These are phyloP conservation scores for Drosophila longiperda DNA, from an alignment of 2,888 invertebrate species.

Conservation along the genomic window DNA sequence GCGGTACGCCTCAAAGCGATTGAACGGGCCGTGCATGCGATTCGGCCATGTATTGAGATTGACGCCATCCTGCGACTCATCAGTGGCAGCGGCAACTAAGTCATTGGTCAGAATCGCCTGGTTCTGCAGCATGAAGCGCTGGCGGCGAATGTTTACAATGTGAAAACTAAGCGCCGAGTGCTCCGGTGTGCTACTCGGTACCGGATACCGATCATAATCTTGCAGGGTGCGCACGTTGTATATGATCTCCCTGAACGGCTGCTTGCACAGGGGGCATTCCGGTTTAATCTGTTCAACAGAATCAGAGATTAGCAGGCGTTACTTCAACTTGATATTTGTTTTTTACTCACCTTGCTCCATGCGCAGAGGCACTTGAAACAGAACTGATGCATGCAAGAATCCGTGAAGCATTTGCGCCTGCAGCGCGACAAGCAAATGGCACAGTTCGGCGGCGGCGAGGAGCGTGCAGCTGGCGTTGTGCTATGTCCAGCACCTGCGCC, in stretches of 20 bases:
- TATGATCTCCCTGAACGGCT: conserved; percentile 95
- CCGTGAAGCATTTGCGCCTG: conserved; percentile 95
- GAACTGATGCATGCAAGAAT: conserved; percentile 96
- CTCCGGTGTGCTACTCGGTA: conserved; percentile 81
- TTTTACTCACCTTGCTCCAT: conserved; percentile 92
- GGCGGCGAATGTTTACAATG: conserved; percentile 58
- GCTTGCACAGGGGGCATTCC: conserved; percentile 97
- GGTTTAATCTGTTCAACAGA: conserved; percentile 90
- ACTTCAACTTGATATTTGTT: neutral
- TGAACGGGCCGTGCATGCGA: conserved; percentile 44
- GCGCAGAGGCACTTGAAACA: conserved; percentile 96
- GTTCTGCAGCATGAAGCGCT: conserved; percentile 55
- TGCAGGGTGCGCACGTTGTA: conserved; percentile 95
- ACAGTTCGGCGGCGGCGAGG: conserved; percentile 94
- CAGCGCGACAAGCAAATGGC: conserved; percentile 96
- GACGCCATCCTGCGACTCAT: conserved; percentile 45
- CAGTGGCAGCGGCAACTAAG: conserved; percentile 39
- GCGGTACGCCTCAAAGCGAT: conserved; percentile 73
- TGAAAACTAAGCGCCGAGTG: conserved; percentile 59
- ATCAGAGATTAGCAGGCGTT: neutral
- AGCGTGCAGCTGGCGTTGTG: conserved; percentile 70
- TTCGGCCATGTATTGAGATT: conserved; percentile 21
- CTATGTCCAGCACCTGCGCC: conserved; percentile 13
- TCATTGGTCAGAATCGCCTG: conserved; percentile 55
- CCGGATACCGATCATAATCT: conserved; percentile 94